A percentile compares a stretch with the other conserved stretches of the same genome.
Evolutionary conservation across 2,113 vertebrate genomes (phyloP).

Genomic region (Melanerpes formicivorus): DNA sequence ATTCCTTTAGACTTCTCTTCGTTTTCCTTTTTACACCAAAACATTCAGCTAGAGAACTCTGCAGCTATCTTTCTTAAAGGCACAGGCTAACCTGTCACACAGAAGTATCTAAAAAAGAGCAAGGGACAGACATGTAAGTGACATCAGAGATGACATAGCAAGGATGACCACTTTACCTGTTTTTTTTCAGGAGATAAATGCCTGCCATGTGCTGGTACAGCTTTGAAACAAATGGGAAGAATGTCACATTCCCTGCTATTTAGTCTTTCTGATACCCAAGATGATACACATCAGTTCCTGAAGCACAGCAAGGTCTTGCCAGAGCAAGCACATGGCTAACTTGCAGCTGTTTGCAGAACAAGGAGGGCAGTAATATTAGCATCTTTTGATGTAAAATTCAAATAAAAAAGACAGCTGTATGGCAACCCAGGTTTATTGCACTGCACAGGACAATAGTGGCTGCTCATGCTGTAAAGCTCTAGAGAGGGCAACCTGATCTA

Average conservation of each 20-base stretch:
- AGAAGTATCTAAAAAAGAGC: neutral
- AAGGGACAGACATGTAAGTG: neutral
- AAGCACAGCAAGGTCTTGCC: neutral
- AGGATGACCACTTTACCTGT: neutral
- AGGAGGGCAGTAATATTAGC: neutral
- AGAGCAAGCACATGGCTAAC: neutral
- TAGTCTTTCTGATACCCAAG: neutral
- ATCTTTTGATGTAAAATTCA: neutral
- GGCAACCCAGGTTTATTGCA: neutral
- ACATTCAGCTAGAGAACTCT: no score
- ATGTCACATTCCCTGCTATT: neutral
- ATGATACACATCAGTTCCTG: neutral
- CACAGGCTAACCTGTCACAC: no score
- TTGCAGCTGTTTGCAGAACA: neutral
- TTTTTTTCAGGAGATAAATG: neutral
- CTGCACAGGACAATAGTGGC: neutral
- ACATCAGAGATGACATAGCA: accelerated
- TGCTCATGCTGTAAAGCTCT: neutral
- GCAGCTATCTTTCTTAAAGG: no score
- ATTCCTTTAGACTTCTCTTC: no score
- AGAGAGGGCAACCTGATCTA: neutral
- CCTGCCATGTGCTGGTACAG: neutral
- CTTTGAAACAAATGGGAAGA: neutral
- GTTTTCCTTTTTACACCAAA: no score
- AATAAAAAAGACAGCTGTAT: neutral